Percentiles rank a stretch among this genome's conserved stretches.
phyloP scores from a whole-genome alignment of 1,140 invertebrate genomes.

The Hetaerina americana region DNA sequence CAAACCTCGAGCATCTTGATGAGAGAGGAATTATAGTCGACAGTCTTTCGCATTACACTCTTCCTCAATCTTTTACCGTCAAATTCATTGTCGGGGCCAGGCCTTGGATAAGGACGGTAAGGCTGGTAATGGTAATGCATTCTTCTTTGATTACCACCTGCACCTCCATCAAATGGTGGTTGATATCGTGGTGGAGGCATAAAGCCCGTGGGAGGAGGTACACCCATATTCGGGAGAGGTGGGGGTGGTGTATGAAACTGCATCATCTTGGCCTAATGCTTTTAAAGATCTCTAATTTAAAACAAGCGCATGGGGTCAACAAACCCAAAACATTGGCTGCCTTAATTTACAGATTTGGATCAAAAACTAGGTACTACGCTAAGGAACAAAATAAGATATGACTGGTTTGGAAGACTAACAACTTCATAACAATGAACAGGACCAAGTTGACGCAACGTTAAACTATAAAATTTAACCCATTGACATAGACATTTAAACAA shows the following conservation, averaged over 20 bases:
- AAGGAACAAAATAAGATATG: too few relatives aligned
- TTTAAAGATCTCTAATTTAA: background rate
- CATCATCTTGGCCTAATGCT: constrained; percentile 5
- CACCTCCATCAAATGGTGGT: constrained; percentile 27
- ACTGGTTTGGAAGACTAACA: background rate
- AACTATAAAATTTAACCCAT: too few relatives aligned
- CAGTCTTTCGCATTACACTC: constrained; percentile 92
- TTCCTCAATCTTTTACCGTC: constrained; percentile 92
- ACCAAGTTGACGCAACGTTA: too few relatives aligned
- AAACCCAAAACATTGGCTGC: too few relatives aligned
- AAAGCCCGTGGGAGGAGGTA: constrained; percentile 31
- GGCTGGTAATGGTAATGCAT: constrained; percentile 32
- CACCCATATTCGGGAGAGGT: constrained; percentile 31
- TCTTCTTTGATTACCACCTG: constrained; percentile 22
- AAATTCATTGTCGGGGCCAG: constrained; percentile 59
- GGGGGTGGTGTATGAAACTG: constrained; percentile 31
- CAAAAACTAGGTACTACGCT: too few relatives aligned
- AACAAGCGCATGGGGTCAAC: background rate
- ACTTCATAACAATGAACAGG: background rate
- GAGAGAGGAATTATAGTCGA: constrained; percentile 95
- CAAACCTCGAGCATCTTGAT: constrained; percentile 77
- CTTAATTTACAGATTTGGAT: too few relatives aligned
- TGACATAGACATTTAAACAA: too few relatives aligned
- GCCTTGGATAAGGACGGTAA: constrained; percentile 34
- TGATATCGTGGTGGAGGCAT: constrained; percentile 28